Percentiles rank a stretch among this genome's conserved stretches.
Evolutionary conservation across 2,888 invertebrate genomes (phyloP).

Genomic region (Baccha elongata): DNA sequence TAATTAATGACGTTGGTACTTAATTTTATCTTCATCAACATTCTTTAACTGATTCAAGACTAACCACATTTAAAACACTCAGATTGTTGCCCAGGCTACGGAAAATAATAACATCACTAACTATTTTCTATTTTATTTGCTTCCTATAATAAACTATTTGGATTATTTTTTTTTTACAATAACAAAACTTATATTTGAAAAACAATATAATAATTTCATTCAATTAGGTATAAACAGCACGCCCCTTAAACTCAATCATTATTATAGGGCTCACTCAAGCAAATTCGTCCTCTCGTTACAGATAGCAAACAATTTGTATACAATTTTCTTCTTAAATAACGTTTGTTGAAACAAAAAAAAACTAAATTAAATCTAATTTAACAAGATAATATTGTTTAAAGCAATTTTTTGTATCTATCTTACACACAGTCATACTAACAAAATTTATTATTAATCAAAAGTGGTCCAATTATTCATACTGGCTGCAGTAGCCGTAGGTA

Average conservation of each 20-base stretch:
- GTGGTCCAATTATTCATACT: conserved; percentile 81
- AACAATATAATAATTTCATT: conserved; percentile 32
- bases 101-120: background rate
- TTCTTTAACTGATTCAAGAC: too few relatives aligned
- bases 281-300: conserved; percentile 25
- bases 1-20: too few relatives aligned
- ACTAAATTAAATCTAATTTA: conserved; percentile 54
- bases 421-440: conserved; percentile 32
- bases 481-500: conserved; percentile 72
- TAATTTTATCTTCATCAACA: too few relatives aligned
- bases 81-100: too few relatives aligned
- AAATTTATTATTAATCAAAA: conserved; percentile 78
- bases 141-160: conserved; percentile 9
- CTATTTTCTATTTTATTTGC: background rate
- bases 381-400: conserved; percentile 58
- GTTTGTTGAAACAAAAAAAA: conserved; percentile 53
- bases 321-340: conserved; percentile 24
- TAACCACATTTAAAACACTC: too few relatives aligned
- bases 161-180: conserved; percentile 6
- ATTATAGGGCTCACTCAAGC: conserved; percentile 29
- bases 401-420: conserved; percentile 51
- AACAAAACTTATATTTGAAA: conserved; percentile 43
- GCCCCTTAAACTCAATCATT: conserved; percentile 19
- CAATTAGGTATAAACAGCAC: conserved; percentile 28
- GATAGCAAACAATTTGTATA: conserved; percentile 44